phyloP scores from a whole-genome alignment of 2,888 invertebrate genomes.

The Rhagium mordax region DNA sequence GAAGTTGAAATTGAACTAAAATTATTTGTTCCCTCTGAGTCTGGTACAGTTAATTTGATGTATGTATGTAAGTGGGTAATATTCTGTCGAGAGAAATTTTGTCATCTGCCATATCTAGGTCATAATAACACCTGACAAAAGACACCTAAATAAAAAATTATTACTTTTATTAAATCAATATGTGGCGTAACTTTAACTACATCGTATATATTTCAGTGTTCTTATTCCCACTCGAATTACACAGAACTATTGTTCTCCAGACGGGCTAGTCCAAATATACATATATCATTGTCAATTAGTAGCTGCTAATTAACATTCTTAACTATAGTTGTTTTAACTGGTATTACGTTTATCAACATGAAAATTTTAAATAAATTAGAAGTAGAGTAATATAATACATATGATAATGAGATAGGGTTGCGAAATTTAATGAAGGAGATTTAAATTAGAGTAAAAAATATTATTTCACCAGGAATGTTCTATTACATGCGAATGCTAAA shows the following conservation, averaged over 20 bases:
- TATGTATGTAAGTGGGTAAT: too few species aligned
- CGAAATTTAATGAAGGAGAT: too few species aligned
- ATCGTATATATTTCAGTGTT: neutral
- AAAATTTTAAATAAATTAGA: neutral
- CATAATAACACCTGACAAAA: neutral
- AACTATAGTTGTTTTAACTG: neutral
- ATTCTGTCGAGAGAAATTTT: neutral
- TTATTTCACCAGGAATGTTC: too few species aligned
- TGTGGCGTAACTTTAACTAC: conserved; percentile 5
- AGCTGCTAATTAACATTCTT: conserved; percentile 4
- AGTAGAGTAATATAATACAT: neutral
- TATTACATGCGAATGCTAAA: too few species aligned
- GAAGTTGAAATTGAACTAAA: too few species aligned
- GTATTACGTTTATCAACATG: neutral
- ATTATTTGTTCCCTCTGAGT: too few species aligned
- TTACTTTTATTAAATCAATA: neutral
- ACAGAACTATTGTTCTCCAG: conserved; percentile 11
- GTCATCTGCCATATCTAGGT: neutral
- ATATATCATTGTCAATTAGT: conserved; percentile 18
- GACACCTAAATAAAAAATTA: neutral
- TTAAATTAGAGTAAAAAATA: too few species aligned
- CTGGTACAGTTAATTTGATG: too few species aligned
- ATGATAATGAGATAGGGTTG: too few species aligned
- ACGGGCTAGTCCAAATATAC: conserved; percentile 10
- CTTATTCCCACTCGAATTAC: conserved; percentile 11